Base-by-base conservation (phyloP, 2,113 vertebrate species). In the Verasper variegatus region DNA sequence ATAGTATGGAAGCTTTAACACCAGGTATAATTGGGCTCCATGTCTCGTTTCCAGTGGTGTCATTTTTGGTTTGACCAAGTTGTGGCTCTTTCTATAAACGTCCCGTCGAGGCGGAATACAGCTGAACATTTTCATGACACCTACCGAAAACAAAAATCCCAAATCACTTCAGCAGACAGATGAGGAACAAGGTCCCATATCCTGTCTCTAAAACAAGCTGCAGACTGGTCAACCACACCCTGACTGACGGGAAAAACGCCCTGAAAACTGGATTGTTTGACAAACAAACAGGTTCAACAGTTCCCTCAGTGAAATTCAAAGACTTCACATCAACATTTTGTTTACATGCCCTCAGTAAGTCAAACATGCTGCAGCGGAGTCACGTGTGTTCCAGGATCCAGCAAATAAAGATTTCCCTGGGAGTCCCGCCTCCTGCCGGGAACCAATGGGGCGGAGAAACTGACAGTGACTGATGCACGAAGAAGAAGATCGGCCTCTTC, bases 341-440 rank as follows among this genome's bases (percentile, higher is more conserved):
- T 91, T 89, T 76, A 79, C 74, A 35, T 13, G 71, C 68, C 87
- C 87, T 76, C 74, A 15, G 76, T 60, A 55, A 77, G 54, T 80
- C 54, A 78, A 85, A 88, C 78, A 82, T 62, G 74, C 20, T 45
- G 68, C 15, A 56, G 70, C 23, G 1, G 65, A 59, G 76, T 71
- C 76, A 54, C 24, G 12, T 78, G 67, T 68, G 54, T 40, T 72
- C 21, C 56, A 67, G 51, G 63, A 40, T 63, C 45, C 64, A 37
- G 57, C 40, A 81, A 83, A 83, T 82, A 72, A 81, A 57, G 62
- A 54, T 56, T 71, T 69, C 71, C 67, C 68, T 24, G 0, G 70
- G 79, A 24, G 62, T 62, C 82, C 55, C 9, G 1, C 35, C 69
- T 61, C 78, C 63, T 59, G 67, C 83, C 1, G 56, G 23, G 82